A percentile compares a stretch with the other conserved stretches of the same genome.
Conservation (phyloP, 1,140 invertebrate species). For the Lepidurus arcticus region DNA sequence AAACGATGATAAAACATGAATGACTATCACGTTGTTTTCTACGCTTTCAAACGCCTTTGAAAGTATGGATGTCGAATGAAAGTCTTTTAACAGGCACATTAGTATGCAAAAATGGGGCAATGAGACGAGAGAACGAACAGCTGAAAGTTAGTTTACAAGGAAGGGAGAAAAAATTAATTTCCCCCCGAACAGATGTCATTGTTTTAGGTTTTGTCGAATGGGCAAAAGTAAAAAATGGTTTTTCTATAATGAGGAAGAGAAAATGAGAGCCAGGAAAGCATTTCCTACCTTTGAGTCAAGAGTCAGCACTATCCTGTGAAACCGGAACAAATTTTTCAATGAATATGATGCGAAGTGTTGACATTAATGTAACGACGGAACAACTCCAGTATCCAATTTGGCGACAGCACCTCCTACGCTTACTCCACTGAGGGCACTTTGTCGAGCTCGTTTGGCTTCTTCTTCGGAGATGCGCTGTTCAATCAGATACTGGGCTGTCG, state of each 20-base stretch:
- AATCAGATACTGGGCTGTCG: slow-evolving; percentile 86
- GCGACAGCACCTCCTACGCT: slow-evolving; percentile 4
- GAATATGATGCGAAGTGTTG: not conserved
- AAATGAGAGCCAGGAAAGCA: not conserved
- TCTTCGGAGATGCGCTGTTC: slow-evolving; percentile 92
- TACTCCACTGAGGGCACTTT: slow-evolving; percentile 41
- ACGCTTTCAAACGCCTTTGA: not conserved
- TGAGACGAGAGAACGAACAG: slow-evolving; percentile 1
- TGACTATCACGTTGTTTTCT: slow-evolving; percentile 19
- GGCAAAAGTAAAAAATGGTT: not conserved
- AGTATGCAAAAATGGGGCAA: slow-evolving; percentile 18
- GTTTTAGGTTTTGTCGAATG: not conserved
- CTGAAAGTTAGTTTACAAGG: slow-evolving; percentile 11
- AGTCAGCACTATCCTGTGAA: not conserved
- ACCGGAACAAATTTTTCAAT: not conserved
- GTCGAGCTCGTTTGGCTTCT: slow-evolving; percentile 84
- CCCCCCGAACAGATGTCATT: not conserved
- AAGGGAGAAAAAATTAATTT: not conserved
- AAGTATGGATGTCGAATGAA: slow-evolving; percentile 22
- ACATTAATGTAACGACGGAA: slow-evolving; percentile 10
- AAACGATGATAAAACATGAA: slow-evolving; percentile 16
- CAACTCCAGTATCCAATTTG: slow-evolving; percentile 12
- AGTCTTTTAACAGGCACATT: slow-evolving; percentile 22
- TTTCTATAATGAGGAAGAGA: not conserved
- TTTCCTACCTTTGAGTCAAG: slow-evolving; percentile 14